Conservation (phyloP, 2,113 vertebrate species). For the mouse (Mus musculus) region GRCm39 chr3:101305001-101305500, state of each 20-base stretch:
- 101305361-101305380: neutral
- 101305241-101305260: neutral
- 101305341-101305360: neutral
- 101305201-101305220: neutral
- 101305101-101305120: neutral
- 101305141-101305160: neutral
- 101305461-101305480: neutral
- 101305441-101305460: neutral
- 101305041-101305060: neutral
- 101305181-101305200: neutral
- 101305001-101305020: neutral
- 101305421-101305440: neutral
- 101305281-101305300: neutral
- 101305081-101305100: slow-evolving; percentile 5
- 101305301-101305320: neutral
- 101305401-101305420: neutral
- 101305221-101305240: neutral
- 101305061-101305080: neutral
- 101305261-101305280: neutral
- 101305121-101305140: neutral
- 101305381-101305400: neutral
- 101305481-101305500: neutral
- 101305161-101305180: neutral
- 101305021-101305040: neutral
- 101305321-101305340: neutral